Evolutionary conservation across 2,113 vertebrate genomes (phyloP).

Genomic region (Apodemus speciosus): DNA sequence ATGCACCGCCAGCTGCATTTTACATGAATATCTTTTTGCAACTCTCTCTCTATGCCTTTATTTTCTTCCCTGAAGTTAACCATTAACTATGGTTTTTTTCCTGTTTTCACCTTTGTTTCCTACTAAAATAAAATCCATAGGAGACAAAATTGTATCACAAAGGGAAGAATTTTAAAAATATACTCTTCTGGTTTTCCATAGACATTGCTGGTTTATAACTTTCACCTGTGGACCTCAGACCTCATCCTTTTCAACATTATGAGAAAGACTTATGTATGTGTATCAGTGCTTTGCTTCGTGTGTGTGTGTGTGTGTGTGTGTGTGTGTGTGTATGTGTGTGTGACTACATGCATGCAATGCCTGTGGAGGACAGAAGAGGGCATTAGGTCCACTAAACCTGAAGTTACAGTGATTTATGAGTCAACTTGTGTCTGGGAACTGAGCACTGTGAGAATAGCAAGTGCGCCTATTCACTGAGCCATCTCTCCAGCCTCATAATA

Average conservation of each 20-base stretch:
- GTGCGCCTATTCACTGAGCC: neutral
- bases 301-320: no score
- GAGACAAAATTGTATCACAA: neutral
- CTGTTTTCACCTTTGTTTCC: neutral
- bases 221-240: neutral
- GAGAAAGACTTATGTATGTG: neutral
- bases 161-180: neutral
- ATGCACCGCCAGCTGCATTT: neutral
- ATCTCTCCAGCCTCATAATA: neutral
- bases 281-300: neutral
- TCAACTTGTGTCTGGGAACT: neutral
- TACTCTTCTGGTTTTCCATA: neutral
- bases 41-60: neutral
- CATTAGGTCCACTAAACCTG: neutral
- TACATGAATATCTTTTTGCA: neutral
- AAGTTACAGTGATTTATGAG: neutral
- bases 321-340: no score
- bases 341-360: neutral
- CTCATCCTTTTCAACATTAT: neutral
- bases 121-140: neutral
- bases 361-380: neutral
- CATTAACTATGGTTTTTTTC: neutral
- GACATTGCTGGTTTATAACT: neutral
- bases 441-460: neutral
- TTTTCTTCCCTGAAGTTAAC: slow-evolving; percentile 30